Conservation (phyloP, 2,888 invertebrate genomes). For the Dichetophora obliterata region DNA sequence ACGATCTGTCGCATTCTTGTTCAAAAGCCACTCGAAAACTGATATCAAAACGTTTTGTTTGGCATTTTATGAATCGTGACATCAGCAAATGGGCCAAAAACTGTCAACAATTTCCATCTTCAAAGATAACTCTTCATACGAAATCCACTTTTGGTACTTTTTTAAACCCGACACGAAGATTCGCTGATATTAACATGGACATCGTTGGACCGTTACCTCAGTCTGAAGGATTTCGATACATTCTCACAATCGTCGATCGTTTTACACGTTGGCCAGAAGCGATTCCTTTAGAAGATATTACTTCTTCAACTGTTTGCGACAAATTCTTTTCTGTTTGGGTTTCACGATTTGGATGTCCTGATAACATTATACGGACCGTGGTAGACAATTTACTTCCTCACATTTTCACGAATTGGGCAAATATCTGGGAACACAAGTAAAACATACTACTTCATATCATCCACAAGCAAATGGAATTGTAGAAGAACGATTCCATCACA, state of each 20-base stretch:
- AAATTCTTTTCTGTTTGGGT: too few relatives aligned
- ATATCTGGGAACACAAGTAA: too few relatives aligned
- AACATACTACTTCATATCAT: too few relatives aligned
- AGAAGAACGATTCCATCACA: too few relatives aligned
- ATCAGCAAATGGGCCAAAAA: not conserved
- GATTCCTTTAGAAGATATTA: not conserved
- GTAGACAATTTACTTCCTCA: too few relatives aligned
- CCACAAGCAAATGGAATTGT: too few relatives aligned
- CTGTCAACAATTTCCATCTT: too few relatives aligned
- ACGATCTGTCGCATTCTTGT: not conserved
- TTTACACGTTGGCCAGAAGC: slow-evolving; percentile 17
- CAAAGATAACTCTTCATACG: too few relatives aligned
- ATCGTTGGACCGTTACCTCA: slow-evolving; percentile 24
- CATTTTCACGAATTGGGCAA: too few relatives aligned
- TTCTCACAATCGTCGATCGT: slow-evolving; percentile 2
- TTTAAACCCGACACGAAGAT: not conserved
- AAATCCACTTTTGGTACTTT: not conserved
- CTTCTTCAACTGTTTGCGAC: not conserved
- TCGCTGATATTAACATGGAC: not conserved
- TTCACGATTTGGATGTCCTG: too few relatives aligned
- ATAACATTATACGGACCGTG: too few relatives aligned
- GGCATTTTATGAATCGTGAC: not conserved
- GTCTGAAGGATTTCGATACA: not conserved
- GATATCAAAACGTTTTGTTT: not conserved
- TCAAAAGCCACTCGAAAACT: not conserved